Percentiles rank a stretch among this genome's conserved stretches.
phyloP scores from a whole-genome alignment of 2,113 vertebrate species.

The Bos indicus region DNA sequence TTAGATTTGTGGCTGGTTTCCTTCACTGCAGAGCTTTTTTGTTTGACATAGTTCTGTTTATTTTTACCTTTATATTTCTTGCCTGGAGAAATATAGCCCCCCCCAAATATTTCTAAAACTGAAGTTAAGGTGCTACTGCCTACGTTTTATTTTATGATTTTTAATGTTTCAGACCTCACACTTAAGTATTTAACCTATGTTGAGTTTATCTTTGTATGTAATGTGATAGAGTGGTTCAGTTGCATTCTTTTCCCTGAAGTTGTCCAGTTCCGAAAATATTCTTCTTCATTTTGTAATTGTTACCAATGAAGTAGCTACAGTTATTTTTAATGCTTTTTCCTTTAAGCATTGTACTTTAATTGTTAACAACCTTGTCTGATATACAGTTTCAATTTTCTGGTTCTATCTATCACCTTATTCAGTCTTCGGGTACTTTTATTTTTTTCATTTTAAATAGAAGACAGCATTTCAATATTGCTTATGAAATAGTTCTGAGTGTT shows the following conservation, averaged over 20 bases:
- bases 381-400: too few species aligned
- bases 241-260: background rate
- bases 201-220: background rate
- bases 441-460: background rate
- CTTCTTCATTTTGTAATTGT: background rate
- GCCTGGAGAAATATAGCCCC: background rate
- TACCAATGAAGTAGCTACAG: background rate
- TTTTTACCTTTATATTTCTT: background rate
- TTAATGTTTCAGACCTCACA: background rate
- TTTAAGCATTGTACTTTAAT: background rate
- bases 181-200: background rate
- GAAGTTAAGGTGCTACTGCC: background rate
- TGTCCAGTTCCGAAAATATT: background rate
- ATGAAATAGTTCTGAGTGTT: background rate
- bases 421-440: accelerated
- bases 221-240: background rate
- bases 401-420: background rate
- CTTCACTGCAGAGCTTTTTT: background rate
- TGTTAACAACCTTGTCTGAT: background rate
- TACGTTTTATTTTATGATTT: background rate
- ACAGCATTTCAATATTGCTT: background rate
- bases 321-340: background rate
- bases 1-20: background rate
- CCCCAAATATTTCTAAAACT: background rate
- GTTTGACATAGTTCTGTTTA: background rate